A percentile compares a stretch with the other conserved stretches of the same genome.
phyloP scores from a whole-genome alignment of 1,140 invertebrate genomes.

The Theocolax elegans region DNA sequence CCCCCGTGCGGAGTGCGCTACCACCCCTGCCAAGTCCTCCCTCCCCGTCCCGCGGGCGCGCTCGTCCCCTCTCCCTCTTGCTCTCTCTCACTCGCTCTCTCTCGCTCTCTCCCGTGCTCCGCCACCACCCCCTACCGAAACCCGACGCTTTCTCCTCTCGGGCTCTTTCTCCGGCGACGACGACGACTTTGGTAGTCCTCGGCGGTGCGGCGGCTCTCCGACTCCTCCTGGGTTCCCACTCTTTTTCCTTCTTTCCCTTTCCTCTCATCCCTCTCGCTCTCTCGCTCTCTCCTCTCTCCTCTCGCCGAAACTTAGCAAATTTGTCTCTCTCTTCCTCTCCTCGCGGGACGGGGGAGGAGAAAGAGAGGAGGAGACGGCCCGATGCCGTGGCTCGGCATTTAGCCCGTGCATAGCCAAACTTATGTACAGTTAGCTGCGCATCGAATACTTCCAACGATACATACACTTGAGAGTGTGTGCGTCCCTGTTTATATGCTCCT shows the following conservation, averaged over 20 bases:
- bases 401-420: slow-evolving; percentile 63
- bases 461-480: slow-evolving; percentile 1
- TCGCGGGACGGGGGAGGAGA: background rate
- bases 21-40: slow-evolving; percentile 36
- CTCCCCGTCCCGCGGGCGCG: slow-evolving; percentile 43
- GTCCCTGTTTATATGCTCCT: background rate
- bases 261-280: slow-evolving; percentile 31
- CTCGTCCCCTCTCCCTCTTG: slow-evolving; percentile 41
- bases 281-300: slow-evolving; percentile 34
- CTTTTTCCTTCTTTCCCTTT: slow-evolving; percentile 39
- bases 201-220: background rate
- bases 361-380: background rate
- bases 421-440: slow-evolving; percentile 62
- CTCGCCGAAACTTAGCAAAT: slow-evolving; percentile 17
- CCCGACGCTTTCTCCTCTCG: background rate
- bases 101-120: slow-evolving; percentile 24
- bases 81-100: slow-evolving; percentile 46
- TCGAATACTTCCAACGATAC: slow-evolving; percentile 49
- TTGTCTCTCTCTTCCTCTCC: no score
- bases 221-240: slow-evolving; percentile 36
- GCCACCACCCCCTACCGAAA: background rate
- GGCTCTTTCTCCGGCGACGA: slow-evolving; percentile 16
- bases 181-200: slow-evolving; percentile 15
- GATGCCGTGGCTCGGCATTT: slow-evolving; percentile 53
- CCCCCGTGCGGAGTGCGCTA: slow-evolving; percentile 19